Evolutionary conservation across 2,888 invertebrate species (phyloP).

Genomic region (Eremobia ochroleuca): DNA sequence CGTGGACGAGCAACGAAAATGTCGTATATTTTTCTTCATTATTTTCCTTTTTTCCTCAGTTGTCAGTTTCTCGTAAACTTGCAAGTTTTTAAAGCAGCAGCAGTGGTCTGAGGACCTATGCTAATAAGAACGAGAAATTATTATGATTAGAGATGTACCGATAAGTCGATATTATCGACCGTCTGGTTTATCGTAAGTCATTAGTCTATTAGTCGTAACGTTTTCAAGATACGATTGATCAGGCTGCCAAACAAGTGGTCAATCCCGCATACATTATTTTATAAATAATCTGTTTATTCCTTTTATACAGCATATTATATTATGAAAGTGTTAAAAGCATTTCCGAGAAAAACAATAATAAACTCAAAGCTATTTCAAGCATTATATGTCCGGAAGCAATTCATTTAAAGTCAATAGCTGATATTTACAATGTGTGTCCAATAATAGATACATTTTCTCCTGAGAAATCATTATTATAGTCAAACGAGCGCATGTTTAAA

Average conservation of each 20-base stretch:
- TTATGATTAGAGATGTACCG: constrained; percentile 54
- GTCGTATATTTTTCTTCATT: not conserved
- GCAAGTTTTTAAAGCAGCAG: not conserved
- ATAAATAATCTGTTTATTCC: constrained; percentile 5
- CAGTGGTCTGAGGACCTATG: not conserved
- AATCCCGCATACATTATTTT: not conserved
- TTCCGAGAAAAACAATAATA: constrained; percentile 23
- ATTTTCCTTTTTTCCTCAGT: not conserved
- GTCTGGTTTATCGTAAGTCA: constrained; percentile 31
- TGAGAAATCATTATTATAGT: constrained; percentile 57
- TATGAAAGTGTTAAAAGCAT: constrained; percentile 5
- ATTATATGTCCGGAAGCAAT: constrained; percentile 40
- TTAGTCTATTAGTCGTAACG: constrained; percentile 19
- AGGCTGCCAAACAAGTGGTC: not conserved
- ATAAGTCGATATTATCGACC: constrained; percentile 44
- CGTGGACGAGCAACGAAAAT: not conserved
- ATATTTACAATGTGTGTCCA: constrained; percentile 38
- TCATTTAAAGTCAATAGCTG: constrained; percentile 43
- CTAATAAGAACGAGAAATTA: constrained; percentile 32
- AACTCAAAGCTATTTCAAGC: constrained; percentile 20
- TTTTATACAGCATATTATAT: not conserved
- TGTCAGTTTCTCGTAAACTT: not conserved
- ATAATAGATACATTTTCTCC: constrained; percentile 51
- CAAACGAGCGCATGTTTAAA: constrained; percentile 57
- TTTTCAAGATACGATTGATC: constrained; percentile 26